These are phyloP conservation scores for Thunnus maccoyii DNA, from an alignment of 2,113 vertebrate species.

Conservation along the genomic window DNA sequence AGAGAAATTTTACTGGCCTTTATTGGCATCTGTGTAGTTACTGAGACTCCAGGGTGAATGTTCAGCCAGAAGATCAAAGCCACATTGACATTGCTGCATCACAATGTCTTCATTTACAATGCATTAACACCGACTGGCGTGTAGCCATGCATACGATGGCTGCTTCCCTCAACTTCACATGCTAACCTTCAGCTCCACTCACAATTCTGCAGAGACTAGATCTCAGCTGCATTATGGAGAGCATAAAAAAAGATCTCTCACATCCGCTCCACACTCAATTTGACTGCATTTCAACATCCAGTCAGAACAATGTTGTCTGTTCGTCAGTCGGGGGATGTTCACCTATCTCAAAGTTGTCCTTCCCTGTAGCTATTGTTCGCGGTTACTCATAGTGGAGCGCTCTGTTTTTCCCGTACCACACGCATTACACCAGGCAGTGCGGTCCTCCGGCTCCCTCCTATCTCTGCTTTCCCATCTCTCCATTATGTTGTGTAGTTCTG, in stretches of 20 bases:
- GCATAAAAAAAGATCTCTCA: constrained; percentile 32
- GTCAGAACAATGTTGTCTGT: constrained; percentile 12
- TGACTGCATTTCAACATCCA: constrained; percentile 41
- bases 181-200: constrained; percentile 50
- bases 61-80: constrained; percentile 61
- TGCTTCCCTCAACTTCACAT: constrained; percentile 35
- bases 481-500: constrained; percentile 76
- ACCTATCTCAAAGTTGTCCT: constrained; percentile 67
- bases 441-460: constrained; percentile 68
- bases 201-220: constrained; percentile 33
- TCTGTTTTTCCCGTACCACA: constrained; percentile 51
- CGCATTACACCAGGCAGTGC: constrained; percentile 47
- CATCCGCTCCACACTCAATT: constrained; percentile 24
- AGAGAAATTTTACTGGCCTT: constrained; percentile 53
- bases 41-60: constrained; percentile 50
- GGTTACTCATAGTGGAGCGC: constrained; percentile 57
- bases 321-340: constrained; percentile 26
- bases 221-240: constrained; percentile 31
- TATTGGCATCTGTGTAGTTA: constrained; percentile 42
- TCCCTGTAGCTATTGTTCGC: constrained; percentile 71
- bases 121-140: constrained; percentile 31
- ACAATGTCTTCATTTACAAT: constrained; percentile 63
- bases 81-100: constrained; percentile 50
- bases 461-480: constrained; percentile 71
- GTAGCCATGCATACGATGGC: constrained; percentile 3